Conservation (phyloP, 2,888 invertebrate species). For the Aethes cnicana region DNA sequence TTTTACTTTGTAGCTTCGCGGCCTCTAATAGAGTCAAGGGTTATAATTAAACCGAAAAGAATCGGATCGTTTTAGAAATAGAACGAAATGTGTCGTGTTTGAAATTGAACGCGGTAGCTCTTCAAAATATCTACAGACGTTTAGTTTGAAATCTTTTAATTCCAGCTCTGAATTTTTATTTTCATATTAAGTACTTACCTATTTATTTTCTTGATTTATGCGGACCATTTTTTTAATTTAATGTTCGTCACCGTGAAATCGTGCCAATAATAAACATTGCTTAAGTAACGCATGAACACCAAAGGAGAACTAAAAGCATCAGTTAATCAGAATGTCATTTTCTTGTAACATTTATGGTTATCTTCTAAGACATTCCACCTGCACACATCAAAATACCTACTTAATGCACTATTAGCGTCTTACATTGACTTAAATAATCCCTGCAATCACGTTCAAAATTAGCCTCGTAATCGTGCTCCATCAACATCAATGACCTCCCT, state of each 20-base stretch:
- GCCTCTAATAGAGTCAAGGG: slow-evolving; percentile 8
- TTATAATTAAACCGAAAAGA: slow-evolving; percentile 31
- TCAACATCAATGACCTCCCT: slow-evolving; percentile 1
- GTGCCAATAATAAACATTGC: no score
- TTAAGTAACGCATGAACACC: no score
- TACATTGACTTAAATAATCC: slow-evolving; percentile 5
- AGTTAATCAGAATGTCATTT: no score
- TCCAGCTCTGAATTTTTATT: no score
- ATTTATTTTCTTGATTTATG: no score
- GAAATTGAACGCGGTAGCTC: slow-evolving; percentile 4
- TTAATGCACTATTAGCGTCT: neutral
- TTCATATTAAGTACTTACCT: no score
- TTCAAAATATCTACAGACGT: no score
- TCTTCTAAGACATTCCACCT: neutral
- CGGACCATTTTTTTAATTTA: no score
- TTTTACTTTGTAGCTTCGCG: slow-evolving; percentile 18
- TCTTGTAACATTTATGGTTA: no score
- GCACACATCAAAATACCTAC: neutral
- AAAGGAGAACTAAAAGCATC: no score
- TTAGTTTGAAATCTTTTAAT: no score
- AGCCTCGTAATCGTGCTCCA: neutral
- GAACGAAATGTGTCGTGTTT: slow-evolving; percentile 5
- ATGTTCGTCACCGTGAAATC: no score
- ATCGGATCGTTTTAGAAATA: slow-evolving; percentile 7
- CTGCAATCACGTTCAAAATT: slow-evolving; percentile 3